These are phyloP conservation scores for Panthera uncia DNA, from an alignment of 2,113 vertebrate genomes.

Conservation along the genomic window DNA sequence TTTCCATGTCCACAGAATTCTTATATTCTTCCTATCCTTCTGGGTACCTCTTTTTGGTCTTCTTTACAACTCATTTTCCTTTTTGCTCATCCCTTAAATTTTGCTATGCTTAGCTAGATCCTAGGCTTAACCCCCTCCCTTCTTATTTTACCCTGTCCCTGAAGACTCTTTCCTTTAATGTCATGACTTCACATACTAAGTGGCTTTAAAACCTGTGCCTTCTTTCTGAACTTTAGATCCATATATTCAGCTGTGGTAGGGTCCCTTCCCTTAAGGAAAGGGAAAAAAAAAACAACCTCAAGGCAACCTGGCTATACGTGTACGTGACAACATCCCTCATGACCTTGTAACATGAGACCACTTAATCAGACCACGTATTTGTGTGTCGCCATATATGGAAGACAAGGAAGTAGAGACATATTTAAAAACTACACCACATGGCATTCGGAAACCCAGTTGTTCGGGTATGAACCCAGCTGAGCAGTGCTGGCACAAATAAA, in stretches of 20 bases:
- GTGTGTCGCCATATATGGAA: no score
- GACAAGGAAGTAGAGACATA: no score
- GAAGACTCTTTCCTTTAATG: background rate
- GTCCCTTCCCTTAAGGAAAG: no score
- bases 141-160: background rate
- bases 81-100: background rate
- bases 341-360: no score
- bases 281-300: no score
- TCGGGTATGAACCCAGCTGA: no score
- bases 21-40: background rate
- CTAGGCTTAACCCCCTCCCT: background rate
- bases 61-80: background rate
- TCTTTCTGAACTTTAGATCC: background rate
- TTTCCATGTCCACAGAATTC: background rate
- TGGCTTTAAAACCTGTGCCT: background rate
- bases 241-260: background rate
- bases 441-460: no score
- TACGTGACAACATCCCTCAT: no score
- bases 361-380: no score
- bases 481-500: no score
- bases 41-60: background rate
- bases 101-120: background rate
- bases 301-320: no score
- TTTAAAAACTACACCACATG: no score
- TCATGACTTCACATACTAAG: background rate